These are phyloP conservation scores for Bombycilla garrulus DNA, from an alignment of 2,113 vertebrate genomes.

Conservation along the genomic window DNA sequence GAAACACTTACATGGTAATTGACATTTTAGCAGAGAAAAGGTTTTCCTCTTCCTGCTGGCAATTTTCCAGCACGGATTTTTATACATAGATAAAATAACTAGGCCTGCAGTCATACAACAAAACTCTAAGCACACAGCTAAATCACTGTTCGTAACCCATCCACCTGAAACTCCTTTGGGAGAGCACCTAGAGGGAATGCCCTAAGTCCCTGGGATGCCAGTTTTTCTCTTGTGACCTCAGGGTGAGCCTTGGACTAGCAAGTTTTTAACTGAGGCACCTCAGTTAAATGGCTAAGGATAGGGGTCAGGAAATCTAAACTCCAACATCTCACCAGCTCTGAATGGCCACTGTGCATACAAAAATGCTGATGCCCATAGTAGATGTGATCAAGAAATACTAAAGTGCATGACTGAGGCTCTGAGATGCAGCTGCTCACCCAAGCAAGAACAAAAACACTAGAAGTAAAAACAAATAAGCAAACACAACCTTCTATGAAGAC, in stretches of 20 bases:
- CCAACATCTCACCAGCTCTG: neutral
- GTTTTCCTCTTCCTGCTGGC: neutral
- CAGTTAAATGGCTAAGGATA: neutral
- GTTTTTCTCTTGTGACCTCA: neutral
- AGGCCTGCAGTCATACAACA: neutral
- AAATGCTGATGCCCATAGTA: neutral
- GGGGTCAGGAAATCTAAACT: neutral
- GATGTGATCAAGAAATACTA: neutral
- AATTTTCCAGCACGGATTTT: neutral
- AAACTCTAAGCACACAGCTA: neutral
- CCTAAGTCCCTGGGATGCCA: neutral
- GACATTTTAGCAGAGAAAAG: neutral
- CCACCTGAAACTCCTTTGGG: neutral
- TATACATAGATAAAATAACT: neutral
- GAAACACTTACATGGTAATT: neutral
- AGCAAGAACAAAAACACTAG: neutral
- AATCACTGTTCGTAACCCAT: neutral
- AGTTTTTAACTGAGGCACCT: neutral
- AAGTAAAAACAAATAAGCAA: neutral
- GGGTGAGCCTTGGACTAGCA: neutral
- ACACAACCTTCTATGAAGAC: accelerated
- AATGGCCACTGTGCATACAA: accelerated
- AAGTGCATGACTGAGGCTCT: neutral
- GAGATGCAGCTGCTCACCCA: neutral
- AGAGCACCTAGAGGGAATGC: neutral